Conservation (phyloP, 2,797 vertebrate genomes). For the Neosalanx taihuensis region DNA sequence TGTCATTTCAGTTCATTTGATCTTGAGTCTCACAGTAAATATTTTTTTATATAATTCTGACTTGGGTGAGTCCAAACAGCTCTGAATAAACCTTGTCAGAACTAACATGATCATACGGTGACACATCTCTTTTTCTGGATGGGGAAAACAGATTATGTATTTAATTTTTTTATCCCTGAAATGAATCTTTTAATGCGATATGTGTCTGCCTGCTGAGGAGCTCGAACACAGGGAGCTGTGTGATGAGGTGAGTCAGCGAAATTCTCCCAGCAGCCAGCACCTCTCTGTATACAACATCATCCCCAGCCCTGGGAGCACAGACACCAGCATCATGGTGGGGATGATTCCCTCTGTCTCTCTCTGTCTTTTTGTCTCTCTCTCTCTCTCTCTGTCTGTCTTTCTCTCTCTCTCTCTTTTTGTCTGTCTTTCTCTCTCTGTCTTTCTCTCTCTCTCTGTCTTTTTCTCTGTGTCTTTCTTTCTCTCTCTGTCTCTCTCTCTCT, state of each 20-base stretch:
- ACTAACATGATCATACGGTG: background rate
- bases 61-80: background rate
- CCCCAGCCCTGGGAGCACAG: constrained; percentile 15
- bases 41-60: background rate
- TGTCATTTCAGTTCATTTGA: constrained; percentile 2
- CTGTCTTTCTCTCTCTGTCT: no score
- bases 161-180: constrained; percentile 4
- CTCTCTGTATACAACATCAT: background rate
- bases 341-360: background rate
- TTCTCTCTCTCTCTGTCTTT: no score
- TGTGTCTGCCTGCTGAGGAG: background rate
- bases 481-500: no score
- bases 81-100: background rate
- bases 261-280: constrained; percentile 14
- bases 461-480: no score
- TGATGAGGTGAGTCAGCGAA: constrained; percentile 11
- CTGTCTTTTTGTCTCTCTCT: background rate
- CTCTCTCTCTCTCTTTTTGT: no score
- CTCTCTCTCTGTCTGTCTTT: no score
- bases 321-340: background rate
- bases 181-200: background rate
- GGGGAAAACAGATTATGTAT: background rate
- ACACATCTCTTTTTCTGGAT: constrained; percentile 8
- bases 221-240: background rate
- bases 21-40: background rate